Evolutionary conservation across 2,797 vertebrate species (phyloP).

Genomic region (Glossophaga mutica): DNA sequence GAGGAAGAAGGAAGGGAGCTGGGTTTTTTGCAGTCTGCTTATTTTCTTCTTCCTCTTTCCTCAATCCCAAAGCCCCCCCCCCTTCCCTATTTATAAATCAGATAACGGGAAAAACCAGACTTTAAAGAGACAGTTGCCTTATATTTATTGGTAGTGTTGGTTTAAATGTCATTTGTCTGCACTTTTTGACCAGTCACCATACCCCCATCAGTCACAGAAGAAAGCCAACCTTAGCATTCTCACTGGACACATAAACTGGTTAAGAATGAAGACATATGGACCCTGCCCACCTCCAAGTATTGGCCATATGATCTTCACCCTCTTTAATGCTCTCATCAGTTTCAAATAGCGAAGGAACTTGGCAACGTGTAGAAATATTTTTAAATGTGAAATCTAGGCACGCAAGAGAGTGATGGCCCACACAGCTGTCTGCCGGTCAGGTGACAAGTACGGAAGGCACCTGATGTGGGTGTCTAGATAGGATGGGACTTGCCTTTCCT

Average conservation of each 20-base stretch:
- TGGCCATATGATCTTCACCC: not conserved
- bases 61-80: not conserved
- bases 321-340: not conserved
- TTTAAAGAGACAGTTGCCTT: constrained; percentile 1
- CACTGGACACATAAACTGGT: not conserved
- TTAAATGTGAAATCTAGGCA: not conserved
- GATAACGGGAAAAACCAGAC: not conserved
- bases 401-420: not conserved
- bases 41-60: not conserved
- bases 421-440: not conserved
- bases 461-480: not conserved
- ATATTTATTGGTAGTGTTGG: not conserved
- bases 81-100: not conserved
- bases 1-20: not conserved
- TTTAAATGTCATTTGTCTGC: not conserved
- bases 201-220: not conserved
- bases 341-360: not conserved
- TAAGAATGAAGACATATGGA: not conserved
- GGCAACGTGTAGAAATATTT: not conserved
- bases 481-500: not conserved
- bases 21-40: not conserved
- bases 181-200: not conserved
- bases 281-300: not conserved
- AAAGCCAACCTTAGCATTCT: not conserved
- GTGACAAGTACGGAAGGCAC: not conserved